phyloP scores from a whole-genome alignment of 2,113 vertebrate species.

The Blennius ocellaris region DNA sequence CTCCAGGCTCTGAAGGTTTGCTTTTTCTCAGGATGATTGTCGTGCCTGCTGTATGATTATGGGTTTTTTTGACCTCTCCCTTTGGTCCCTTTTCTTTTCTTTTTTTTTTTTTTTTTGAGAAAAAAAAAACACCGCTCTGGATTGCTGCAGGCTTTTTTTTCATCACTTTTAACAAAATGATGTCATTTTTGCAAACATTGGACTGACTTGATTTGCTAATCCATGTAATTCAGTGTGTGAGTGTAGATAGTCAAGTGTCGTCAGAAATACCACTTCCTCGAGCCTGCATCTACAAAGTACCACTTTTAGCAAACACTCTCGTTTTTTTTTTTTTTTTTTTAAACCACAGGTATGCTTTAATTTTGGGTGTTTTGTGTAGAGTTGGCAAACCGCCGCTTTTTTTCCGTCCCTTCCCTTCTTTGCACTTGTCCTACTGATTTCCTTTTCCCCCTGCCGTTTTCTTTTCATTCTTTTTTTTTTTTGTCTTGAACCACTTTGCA shows the following conservation, averaged over 20 bases:
- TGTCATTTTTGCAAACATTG: slow-evolving; percentile 14
- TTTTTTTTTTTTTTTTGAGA: slow-evolving; percentile 10
- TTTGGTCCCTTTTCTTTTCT: slow-evolving; percentile 45
- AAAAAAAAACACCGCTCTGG: neutral
- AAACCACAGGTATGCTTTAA: slow-evolving; percentile 67
- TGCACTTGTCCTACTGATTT: slow-evolving; percentile 24
- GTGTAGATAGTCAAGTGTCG: slow-evolving; percentile 23
- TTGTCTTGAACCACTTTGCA: slow-evolving; percentile 1
- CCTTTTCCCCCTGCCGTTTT: neutral
- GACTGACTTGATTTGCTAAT: slow-evolving; percentile 14
- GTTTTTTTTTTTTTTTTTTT: slow-evolving; percentile 10
- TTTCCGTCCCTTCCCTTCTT: slow-evolving; percentile 11
- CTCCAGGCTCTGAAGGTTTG: slow-evolving; percentile 92
- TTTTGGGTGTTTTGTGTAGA: slow-evolving; percentile 16
- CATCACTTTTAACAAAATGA: slow-evolving; percentile 5
- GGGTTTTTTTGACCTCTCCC: slow-evolving; percentile 71
- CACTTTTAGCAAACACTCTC: slow-evolving; percentile 25
- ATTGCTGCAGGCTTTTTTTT: slow-evolving; percentile 8
- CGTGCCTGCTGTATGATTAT: slow-evolving; percentile 72
- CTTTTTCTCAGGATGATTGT: slow-evolving; percentile 77
- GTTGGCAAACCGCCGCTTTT: slow-evolving; percentile 27
- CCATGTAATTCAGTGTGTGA: slow-evolving; percentile 9
- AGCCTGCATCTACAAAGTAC: slow-evolving; percentile 23
- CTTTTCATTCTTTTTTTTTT: neutral
- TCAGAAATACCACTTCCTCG: slow-evolving; percentile 25